Base-by-base conservation (phyloP, 2,797 vertebrate genomes). In the Tenualosa thibaudeaui region DNA sequence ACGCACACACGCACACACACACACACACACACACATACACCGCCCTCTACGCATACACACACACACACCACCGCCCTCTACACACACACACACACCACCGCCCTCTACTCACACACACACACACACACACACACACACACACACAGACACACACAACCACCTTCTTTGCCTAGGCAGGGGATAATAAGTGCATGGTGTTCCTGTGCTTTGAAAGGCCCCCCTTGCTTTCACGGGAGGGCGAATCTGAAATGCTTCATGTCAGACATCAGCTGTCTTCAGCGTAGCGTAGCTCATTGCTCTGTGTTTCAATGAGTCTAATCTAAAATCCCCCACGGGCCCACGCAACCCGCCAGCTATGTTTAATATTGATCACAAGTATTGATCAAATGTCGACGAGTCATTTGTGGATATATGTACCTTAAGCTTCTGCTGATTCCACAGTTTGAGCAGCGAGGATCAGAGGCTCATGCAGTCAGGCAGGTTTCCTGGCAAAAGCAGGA, bases 381-480 rank as follows among this genome's bases (percentile, higher is more conserved):
- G 71, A 78, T 46, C 40, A 78, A 46, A 19, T 78, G 71, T 78
- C 71, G 7, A 19, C 71, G 13, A 7, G 5, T 40, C 40, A 19
- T 43, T 40, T 46, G 10, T 7, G 37, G 71, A 78, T 78, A 78
- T 78, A 78, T 78, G 71, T 46, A 78, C 37, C 43, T 2, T 46
- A 46, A 40, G 40, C 71, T 5, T 2, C 15, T 46, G 71, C 71
- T 78, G 71, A 78, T 78, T 78, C 71, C 7, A 78, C 71, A 78
- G 17, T 43, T 78, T 19, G 26, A 46, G 40, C 71, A 8, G 71
- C 6, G 17, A 51, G 17, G 37, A 22, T 46, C 71, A 62, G 6
- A 37, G 71, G 40, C 17, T 78, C 71, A 78, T 43, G 95, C 37
- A 5, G 19, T 46, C 40, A 46, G 37, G 46, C 40, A 78, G 71